These are phyloP conservation scores for Sipha maydis DNA, from an alignment of 2,888 invertebrate species.

Conservation along the genomic window DNA sequence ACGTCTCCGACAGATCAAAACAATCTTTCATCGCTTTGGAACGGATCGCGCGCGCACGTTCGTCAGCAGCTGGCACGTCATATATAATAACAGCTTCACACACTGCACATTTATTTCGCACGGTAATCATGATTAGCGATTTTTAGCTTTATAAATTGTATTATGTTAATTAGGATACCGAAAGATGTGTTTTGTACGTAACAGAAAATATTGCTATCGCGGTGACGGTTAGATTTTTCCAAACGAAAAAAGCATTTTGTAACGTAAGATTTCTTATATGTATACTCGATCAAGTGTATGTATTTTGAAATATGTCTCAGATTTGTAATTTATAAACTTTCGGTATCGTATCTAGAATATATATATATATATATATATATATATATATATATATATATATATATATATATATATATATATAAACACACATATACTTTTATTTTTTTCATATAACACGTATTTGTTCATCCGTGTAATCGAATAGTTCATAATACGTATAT, in stretches of 20 bases:
- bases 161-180: too few species aligned
- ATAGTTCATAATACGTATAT: background rate
- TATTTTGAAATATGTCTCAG: background rate
- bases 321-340: background rate
- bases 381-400: background rate
- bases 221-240: background rate
- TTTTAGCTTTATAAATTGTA: too few species aligned
- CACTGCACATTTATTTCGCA: too few species aligned
- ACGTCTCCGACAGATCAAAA: background rate
- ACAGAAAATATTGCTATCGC: too few species aligned
- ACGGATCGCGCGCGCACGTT: background rate
- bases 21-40: background rate
- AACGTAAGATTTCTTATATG: background rate
- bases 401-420: background rate
- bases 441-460: background rate
- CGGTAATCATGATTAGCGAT: too few species aligned
- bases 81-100: too few species aligned
- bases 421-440: too few species aligned
- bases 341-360: background rate
- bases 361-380: background rate
- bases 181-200: too few species aligned
- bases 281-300: background rate
- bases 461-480: conserved; percentile 1
- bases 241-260: background rate
- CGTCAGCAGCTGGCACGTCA: too few species aligned